Evolutionary conservation across 2,888 invertebrate genomes (phyloP), one percentile per base, ranked within the genome.

Genomic region (Epistrophe eligans): DNA sequence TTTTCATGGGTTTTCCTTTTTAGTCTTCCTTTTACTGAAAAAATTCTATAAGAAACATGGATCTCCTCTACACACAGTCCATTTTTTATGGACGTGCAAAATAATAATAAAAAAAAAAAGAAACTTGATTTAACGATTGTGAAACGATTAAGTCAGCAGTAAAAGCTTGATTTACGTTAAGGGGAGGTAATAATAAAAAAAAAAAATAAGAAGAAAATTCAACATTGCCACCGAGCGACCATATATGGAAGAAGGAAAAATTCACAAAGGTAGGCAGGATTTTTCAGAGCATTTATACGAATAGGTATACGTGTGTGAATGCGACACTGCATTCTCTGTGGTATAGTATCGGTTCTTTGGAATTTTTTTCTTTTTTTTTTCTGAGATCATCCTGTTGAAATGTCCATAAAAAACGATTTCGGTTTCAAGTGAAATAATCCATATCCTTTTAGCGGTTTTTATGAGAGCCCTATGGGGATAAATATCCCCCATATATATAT

Each of bases 101-200:
- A 76, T 62, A 64, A 48, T 45, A 52, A 24, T n/a, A n/a, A 24
- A 24, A 24, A 24, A 60, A 71, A 67, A 57, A 57, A 35, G 77
- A 48, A 81, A 64, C 83, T 79, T 83, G 87, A 87, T 87, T 87
- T 87, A 87, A 83, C 83, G 83, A 83, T 87, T 87, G 87, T 55
- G 83, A 87, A 87, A 87, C 83, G 87, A 87, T 87, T 87, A 87
- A 87, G 83, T 87, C 83, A 87, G 87, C 87, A 87, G 83, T 87
- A 83, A 87, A 79, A 83, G 83, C 76, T 82, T 87, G 87, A 87
- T 87, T 87, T 87, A 87, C 82, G 85, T 79, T 72, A 82, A 83
- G 83, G 71, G 87, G 71, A 48, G 79, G 83, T 70, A 67, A 87
- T 83, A 84, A 80, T 66, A 79, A 48, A 70, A 58, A 60, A 45